Evolutionary conservation across 1,140 invertebrate genomes (phyloP).

Genomic region (Leptinotarsa lineolata): DNA sequence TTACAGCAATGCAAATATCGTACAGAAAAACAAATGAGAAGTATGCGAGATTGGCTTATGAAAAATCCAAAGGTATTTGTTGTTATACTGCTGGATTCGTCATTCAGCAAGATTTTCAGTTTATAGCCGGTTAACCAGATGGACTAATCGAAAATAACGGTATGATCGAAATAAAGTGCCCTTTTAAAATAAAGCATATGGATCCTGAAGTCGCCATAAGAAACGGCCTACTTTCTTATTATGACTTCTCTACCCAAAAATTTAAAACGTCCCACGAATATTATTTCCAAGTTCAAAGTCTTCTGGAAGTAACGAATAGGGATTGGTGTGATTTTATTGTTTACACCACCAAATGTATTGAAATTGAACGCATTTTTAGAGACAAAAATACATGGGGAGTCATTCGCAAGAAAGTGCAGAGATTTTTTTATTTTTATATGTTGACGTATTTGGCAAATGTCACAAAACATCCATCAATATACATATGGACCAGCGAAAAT

Average conservation of each 20-base stretch:
- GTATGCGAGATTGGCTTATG: conserved; percentile 12
- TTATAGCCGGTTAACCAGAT: conserved; percentile 32
- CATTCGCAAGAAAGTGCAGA: background rate
- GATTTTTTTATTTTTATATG: too few species aligned
- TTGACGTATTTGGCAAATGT: background rate
- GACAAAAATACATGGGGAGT: conserved; percentile 1
- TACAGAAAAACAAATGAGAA: conserved; percentile 16
- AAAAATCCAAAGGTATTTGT: background rate
- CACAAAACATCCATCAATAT: background rate
- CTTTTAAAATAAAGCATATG: conserved; percentile 23
- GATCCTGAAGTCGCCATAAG: background rate
- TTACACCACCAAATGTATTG: background rate
- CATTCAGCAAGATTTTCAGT: conserved; percentile 17
- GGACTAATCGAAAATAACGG: conserved; percentile 27
- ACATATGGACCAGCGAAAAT: background rate
- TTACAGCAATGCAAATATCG: background rate
- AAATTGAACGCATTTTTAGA: conserved; percentile 3
- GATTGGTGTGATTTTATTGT: conserved; percentile 23
- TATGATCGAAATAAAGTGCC: too few species aligned
- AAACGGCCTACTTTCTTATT: background rate
- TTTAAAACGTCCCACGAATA: conserved; percentile 18
- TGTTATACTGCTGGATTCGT: conserved; percentile 19
- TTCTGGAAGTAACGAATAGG: conserved; percentile 16
- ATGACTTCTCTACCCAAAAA: background rate
- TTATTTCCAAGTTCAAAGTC: conserved; percentile 29